Evolutionary conservation across 2,888 invertebrate genomes (phyloP), one percentile per base, ranked within the genome.

Genomic region (Hypolimnas misippus): DNA sequence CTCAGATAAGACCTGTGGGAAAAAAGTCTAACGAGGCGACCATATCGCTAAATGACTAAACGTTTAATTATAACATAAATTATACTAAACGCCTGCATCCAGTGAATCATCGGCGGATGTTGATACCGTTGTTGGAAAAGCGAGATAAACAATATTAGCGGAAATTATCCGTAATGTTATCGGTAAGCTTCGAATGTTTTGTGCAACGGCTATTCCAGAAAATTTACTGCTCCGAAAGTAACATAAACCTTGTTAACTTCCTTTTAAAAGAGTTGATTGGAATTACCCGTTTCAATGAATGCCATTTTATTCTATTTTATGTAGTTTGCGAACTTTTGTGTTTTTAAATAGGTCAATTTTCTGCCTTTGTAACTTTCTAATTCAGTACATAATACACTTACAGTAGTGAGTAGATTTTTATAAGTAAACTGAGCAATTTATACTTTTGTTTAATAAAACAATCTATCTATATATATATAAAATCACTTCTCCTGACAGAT

Each of bases 91-190:
- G 59, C 63, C 29, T 60, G 56, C 61, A 59, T 46, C 54, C 57
- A 64, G 50, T 73, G 67, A 71, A 68, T 71, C 71, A 72, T 64
- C 57, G 50, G 61, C 69, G 71, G 71, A 72, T 67, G 69, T 69
- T 65, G 71, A 71, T 68, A 68, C 50, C 52, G 57, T 54, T 60
- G 63, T 68, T 66, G 67, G 69, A 69, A 68, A 60, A 59, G 51
- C 50, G 52, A 57, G 70, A 70, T 69, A 72, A 68, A 67, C 65
- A 68, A 40, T 65, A 68, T 66, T 69, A 58, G 65, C 70, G 73
- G 69, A 73, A 67, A 71, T 69, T 68, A 70, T 70, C 67, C 57
- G 35, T 19, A 62, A 62, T 62, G 62, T 62, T 62, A 58, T 65
- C 57, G 58, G 54, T 55, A 49, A 31, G 56, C 46, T 52, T 46